These are phyloP conservation scores for Drosophila ezoana DNA, from an alignment of 2,888 invertebrate species.

Conservation along the genomic window DNA sequence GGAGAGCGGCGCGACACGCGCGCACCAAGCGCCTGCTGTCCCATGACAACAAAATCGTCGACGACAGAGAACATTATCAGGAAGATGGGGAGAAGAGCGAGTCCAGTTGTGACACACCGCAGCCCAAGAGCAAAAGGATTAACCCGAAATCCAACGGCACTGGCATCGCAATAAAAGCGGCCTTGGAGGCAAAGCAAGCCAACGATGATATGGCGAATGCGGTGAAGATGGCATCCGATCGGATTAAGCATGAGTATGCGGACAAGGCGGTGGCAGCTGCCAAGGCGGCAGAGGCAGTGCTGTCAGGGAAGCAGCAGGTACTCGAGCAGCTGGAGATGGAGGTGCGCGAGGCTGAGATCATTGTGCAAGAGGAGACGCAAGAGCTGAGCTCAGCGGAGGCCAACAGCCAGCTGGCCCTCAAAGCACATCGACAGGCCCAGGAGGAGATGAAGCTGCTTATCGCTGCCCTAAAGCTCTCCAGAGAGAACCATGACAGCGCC, in stretches of 20 bases:
- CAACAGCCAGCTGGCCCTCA: constrained; percentile 87
- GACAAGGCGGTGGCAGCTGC: constrained; percentile 90
- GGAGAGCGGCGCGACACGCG: not conserved
- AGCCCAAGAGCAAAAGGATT: not conserved
- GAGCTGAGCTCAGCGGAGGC: constrained; percentile 87
- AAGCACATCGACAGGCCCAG: constrained; percentile 87
- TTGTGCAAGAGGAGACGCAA: constrained; percentile 87
- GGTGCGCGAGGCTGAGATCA: constrained; percentile 88
- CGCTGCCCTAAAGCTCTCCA: constrained; percentile 85
- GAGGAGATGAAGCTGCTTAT: constrained; percentile 86
- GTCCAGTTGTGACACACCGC: not conserved
- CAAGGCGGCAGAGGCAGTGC: constrained; percentile 89
- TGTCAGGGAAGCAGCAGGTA: constrained; percentile 88
- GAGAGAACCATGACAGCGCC: constrained; percentile 86
- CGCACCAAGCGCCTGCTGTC: constrained; percentile 21
- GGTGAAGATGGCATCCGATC: constrained; percentile 90
- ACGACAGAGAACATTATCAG: not conserved
- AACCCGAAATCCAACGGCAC: constrained; percentile 84
- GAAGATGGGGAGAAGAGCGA: not conserved
- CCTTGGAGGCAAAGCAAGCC: constrained; percentile 86
- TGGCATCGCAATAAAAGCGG: constrained; percentile 89
- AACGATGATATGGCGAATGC: constrained; percentile 87
- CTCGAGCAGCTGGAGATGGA: constrained; percentile 89
- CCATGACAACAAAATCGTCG: not conserved
- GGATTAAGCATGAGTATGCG: constrained; percentile 89